Evolutionary conservation across 2,888 invertebrate genomes (phyloP).

Genomic region (Rotaria magnacalcarata): DNA sequence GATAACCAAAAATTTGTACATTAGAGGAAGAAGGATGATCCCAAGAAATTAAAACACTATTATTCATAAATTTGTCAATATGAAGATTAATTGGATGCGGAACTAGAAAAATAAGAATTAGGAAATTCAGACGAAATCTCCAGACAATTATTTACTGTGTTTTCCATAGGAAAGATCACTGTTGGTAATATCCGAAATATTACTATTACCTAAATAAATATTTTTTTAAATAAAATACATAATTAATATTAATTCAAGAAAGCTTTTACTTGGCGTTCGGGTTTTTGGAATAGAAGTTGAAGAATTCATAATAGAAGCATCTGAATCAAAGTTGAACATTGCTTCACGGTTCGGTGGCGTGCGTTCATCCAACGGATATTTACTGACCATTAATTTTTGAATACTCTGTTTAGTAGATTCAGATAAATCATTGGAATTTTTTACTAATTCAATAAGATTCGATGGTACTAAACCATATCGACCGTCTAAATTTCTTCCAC

Average conservation of each 20-base stretch:
- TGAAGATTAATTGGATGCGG: constrained; percentile 92
- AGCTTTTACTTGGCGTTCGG: neutral
- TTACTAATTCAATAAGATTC: constrained; percentile 82
- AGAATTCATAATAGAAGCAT: neutral
- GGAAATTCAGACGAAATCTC: no score
- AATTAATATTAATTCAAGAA: neutral
- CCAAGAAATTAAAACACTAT: constrained; percentile 96
- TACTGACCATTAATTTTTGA: neutral
- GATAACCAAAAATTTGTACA: constrained; percentile 73
- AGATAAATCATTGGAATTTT: constrained; percentile 40
- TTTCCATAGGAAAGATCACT: neutral
- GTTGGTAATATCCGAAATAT: neutral
- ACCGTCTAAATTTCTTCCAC: constrained; percentile 88
- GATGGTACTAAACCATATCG: constrained; percentile 88
- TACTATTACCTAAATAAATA: neutral
- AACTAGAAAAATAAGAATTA: neutral
- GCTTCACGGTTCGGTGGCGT: neutral
- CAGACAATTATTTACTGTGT: neutral
- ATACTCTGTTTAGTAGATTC: neutral
- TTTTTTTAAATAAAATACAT: neutral
- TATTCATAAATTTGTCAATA: constrained; percentile 92
- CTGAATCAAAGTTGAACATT: neutral
- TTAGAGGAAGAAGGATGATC: constrained; percentile 73
- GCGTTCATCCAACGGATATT: neutral
- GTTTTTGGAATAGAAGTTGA: neutral